Evolutionary conservation across 2,797 vertebrate genomes (phyloP), one percentile per base, ranked within the genome.

Genomic region (Fratercula arctica): DNA sequence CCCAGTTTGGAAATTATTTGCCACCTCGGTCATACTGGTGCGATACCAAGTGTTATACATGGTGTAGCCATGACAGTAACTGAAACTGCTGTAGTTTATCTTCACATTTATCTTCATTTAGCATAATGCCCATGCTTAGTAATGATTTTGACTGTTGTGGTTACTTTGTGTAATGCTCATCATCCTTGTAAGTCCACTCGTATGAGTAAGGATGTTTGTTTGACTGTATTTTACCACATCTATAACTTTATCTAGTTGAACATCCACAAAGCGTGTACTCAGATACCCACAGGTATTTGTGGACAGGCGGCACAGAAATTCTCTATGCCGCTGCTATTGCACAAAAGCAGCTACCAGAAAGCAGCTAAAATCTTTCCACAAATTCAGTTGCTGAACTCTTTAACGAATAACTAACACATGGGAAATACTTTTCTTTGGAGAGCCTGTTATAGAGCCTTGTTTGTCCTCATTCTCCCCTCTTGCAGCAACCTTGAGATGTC

Each of bases 401-500:
- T 59, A 88, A 53, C 0, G 1, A 89, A 20, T 45, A 78, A 20
- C 61, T 66, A 37, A 46, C 69, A 82, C 76, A 43, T 60, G 82
- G 84, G 75, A 70, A 86, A 79, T 67, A 68, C 54, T 88, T 68
- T 64, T 60, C 67, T 91, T 68, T 72, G 39, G 91, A 94, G 88
- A 51, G 83, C 75, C 72, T 89, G 70, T 70, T 85, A 60, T 1
- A 13, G 33, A 81, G 89, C 35, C 67, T 60, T 85, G 66, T 85
- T 92, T 94, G 84, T 93, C 70, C 76, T 80, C 46, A 82, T 90
- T 81, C 75, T 87, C 77, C 87, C 85, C 77, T 96, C 89, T 72
- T 43, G 29, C 94, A 82, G 78, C 74, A 98, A 90, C 98, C 97
- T 98, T 97, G 97, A 98, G 96, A 93, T 97, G 97, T 97, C 97